Percentiles rank a stretch among this genome's conserved stretches.
Conservation (phyloP, 1,140 invertebrate species). For the Steinernema feltiae region DNA sequence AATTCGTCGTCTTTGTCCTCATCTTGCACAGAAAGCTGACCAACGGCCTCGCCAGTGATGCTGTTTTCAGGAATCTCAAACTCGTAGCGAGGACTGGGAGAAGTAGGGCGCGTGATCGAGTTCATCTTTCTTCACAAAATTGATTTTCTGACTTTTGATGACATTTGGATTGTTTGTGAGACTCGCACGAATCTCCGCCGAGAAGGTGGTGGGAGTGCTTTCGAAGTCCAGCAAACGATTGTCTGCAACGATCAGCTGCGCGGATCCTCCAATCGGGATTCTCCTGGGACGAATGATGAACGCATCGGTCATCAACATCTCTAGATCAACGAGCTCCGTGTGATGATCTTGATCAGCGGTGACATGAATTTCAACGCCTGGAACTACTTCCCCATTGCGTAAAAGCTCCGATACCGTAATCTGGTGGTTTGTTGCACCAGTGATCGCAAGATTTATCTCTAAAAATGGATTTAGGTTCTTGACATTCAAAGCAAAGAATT, state of each 20-base stretch:
- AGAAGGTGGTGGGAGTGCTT: background rate
- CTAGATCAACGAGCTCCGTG: background rate
- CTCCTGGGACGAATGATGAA: background rate
- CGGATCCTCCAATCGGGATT: background rate
- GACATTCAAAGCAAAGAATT: no score
- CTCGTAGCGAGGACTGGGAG: background rate
- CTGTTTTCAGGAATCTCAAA: background rate
- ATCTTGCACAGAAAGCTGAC: background rate
- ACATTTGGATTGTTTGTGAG: background rate
- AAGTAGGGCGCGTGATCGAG: background rate
- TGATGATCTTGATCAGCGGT: background rate
- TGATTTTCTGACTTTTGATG: background rate
- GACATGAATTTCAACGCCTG: background rate
- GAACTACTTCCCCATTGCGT: background rate
- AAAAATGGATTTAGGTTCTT: background rate
- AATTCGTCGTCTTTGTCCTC: background rate
- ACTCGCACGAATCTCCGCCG: background rate
- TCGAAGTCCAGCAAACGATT: background rate
- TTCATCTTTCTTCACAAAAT: background rate
- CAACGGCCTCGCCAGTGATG: background rate
- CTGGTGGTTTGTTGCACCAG: background rate
- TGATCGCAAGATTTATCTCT: background rate
- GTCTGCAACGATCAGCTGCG: background rate
- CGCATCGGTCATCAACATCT: background rate
- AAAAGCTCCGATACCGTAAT: background rate